Base-by-base conservation (phyloP, 2,888 invertebrate genomes). In the Macrosoma leucophasiata region DNA sequence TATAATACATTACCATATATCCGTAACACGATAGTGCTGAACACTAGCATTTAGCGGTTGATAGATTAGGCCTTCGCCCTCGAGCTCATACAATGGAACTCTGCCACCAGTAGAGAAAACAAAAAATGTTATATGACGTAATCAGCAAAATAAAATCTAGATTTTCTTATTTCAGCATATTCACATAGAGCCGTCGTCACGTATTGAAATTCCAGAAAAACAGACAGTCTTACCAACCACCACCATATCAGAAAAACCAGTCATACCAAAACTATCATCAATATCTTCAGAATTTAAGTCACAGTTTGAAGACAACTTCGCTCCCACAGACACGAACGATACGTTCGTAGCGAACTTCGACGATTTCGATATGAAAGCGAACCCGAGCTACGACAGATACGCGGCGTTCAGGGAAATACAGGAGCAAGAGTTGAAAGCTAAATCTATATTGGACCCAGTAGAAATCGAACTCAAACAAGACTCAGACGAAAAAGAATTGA, bases 351-450 rank as follows among this genome's bases (percentile, higher is more conserved):
- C 90, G 0, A 89, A 89, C 53, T 91, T 91, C 54, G 90, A 89
- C 22, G 87, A 89, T 52, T 89, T 89, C 48, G 71, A 82, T 48
- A 70, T 73, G 36, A 84, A 84, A 58, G 75, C 79, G 0, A 87
- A 87, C 38, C 73, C 88, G 0, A 70, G 87, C 0, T 92, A 91
- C 56, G 95, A 95, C 62, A 88, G 93, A 50, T 96, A 96, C 64
- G 95, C 95, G 0, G 95, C 92, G 0, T 95, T 96, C 56, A 86
- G 95, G 41, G 95, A 96, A 76, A 88, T 94, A 48, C 91, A 94
- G 48, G 90, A 93, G 54, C 92, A 92, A 62, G 90, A 90, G 49
- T 67, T 89, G 14, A 89, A 89, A 60, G 58, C 73, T 0, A 76
- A 73, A 43, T 70, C 79, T 0, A 64, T 78, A 21, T 41, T 82